A percentile compares a stretch with the other conserved stretches of the same genome.
phyloP scores from a whole-genome alignment of 1,140 invertebrate species.

The Ips typographus region DNA sequence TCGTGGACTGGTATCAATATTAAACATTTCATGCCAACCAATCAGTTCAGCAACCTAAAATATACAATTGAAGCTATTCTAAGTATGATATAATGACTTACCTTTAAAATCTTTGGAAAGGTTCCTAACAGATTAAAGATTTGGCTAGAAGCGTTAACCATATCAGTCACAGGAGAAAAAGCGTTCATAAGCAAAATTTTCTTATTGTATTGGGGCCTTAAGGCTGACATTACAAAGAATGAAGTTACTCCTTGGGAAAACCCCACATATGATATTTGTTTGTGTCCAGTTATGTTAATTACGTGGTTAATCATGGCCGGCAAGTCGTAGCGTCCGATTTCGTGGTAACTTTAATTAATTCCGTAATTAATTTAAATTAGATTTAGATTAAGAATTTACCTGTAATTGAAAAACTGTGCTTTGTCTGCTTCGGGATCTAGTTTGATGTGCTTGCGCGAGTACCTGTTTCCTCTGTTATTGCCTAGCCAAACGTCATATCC shows the following conservation, averaged over 20 bases:
- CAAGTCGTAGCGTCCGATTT: conserved; percentile 58
- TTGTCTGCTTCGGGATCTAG: conserved; percentile 42
- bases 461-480: conserved; percentile 65
- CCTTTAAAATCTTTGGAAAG: conserved; percentile 46
- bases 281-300: conserved; percentile 30
- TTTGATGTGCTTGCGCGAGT: conserved; percentile 56
- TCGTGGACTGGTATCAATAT: not conserved
- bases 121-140: conserved; percentile 59
- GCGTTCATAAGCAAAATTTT: conserved; percentile 51
- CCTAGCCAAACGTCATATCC: conserved; percentile 78
- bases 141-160: conserved; percentile 48
- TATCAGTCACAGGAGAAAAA: conserved; percentile 39
- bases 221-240: conserved; percentile 65
- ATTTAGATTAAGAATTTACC: conserved; percentile 8
- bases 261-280: conserved; percentile 41
- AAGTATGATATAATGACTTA: not conserved
- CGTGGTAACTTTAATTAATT: conserved; percentile 40
- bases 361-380: not conserved
- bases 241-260: conserved; percentile 60
- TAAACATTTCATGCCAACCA: conserved; percentile 27
- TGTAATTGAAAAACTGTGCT: conserved; percentile 11
- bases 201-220: conserved; percentile 61
- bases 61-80: not conserved
- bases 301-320: conserved; percentile 62
- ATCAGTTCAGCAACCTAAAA: conserved; percentile 15